Percentiles rank a stretch among this genome's conserved stretches.
These are phyloP conservation scores for Glyphotaelius pellucidus DNA, from an alignment of 2,888 invertebrate species.

Conservation along the genomic window DNA sequence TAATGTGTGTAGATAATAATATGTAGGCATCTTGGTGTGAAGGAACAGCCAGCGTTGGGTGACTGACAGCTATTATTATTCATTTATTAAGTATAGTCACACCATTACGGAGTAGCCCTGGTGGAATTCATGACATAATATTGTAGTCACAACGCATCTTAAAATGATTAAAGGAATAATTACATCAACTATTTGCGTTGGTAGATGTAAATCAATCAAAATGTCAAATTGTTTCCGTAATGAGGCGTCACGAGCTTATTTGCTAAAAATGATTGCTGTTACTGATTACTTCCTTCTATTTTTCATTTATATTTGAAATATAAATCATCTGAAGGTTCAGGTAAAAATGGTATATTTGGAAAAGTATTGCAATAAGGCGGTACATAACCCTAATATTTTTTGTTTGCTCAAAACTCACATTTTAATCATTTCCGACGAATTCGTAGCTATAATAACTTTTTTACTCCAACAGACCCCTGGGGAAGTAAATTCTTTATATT, in stretches of 20 bases:
- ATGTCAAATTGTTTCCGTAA: too few relatives aligned
- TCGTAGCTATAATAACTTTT: too few relatives aligned
- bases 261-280: neutral
- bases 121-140: neutral
- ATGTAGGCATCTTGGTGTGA: neutral
- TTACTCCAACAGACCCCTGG: too few relatives aligned
- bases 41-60: conserved; percentile 2
- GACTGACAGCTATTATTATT: neutral
- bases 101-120: neutral
- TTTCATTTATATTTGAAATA: neutral
- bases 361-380: neutral
- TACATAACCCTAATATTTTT: too few relatives aligned
- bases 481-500: too few relatives aligned
- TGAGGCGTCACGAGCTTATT: too few relatives aligned
- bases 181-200: neutral
- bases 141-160: neutral
- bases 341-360: neutral
- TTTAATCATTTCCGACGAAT: too few relatives aligned
- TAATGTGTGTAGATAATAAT: neutral
- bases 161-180: neutral
- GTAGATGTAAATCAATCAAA: neutral
- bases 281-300: neutral
- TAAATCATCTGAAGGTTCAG: neutral
- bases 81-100: neutral
- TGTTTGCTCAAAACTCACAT: too few relatives aligned